Percentiles rank a stretch among this genome's conserved stretches.
Evolutionary conservation across 2,113 vertebrate species (phyloP).

Genomic region (Sphaerodactylus townsendi): DNA sequence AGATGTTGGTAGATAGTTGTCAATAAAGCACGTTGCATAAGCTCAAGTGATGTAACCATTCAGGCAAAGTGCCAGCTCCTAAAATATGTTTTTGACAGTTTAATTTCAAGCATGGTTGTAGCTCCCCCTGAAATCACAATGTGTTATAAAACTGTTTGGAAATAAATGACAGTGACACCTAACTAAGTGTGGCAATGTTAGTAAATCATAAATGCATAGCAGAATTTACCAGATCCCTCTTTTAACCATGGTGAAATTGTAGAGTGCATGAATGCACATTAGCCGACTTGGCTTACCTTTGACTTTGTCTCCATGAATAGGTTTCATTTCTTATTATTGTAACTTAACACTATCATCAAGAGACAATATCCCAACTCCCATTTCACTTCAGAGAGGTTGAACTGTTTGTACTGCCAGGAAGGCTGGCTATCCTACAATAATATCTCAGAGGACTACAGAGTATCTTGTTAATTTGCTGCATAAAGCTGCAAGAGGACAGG

Average conservation of each 20-base stretch:
- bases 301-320: constrained; percentile 73
- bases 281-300: constrained; percentile 67
- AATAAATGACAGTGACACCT: constrained; percentile 50
- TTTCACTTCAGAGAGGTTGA: constrained; percentile 56
- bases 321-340: constrained; percentile 78
- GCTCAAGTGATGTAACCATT: constrained; percentile 12
- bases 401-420: constrained; percentile 66
- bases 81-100: constrained; percentile 47
- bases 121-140: constrained; percentile 40
- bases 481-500: constrained; percentile 39
- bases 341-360: constrained; percentile 77
- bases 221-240: constrained; percentile 46
- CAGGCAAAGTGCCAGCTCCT: constrained; percentile 23
- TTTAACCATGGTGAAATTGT: constrained; percentile 58
- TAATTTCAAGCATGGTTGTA: constrained; percentile 38
- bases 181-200: constrained; percentile 52
- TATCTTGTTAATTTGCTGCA: constrained; percentile 63
- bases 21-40: constrained; percentile 26
- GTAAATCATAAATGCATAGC: constrained; percentile 61
- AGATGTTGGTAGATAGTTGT: constrained; percentile 8
- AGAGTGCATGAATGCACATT: constrained; percentile 55
- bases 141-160: constrained; percentile 50
- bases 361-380: constrained; percentile 79
- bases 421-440: constrained; percentile 59
- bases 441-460: constrained; percentile 39